These are phyloP conservation scores for Arenicola marina DNA, from an alignment of 2,888 invertebrate species.

Conservation along the genomic window DNA sequence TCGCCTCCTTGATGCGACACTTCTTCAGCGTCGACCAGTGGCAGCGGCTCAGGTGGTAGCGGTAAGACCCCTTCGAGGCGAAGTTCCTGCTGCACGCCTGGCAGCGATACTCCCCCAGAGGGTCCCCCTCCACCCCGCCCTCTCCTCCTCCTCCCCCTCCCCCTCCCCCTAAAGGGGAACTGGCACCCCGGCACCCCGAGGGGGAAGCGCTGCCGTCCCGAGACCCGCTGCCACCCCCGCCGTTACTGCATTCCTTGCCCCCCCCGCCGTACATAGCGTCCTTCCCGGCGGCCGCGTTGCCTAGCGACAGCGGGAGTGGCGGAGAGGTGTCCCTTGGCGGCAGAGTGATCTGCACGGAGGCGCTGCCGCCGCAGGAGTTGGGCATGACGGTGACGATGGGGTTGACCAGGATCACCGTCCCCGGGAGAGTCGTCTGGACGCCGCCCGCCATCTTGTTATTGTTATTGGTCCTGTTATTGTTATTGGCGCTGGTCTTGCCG, in stretches of 20 bases:
- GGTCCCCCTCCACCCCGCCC: slow-evolving; percentile 4
- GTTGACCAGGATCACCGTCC: slow-evolving; percentile 34
- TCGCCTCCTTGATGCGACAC: slow-evolving; percentile 54
- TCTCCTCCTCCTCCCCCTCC: background rate
- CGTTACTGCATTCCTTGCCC: too few relatives aligned
- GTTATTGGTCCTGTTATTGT: too few relatives aligned
- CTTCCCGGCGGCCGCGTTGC: slow-evolving; percentile 4
- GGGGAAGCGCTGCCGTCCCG: background rate
- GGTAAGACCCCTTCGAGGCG: slow-evolving; percentile 93
- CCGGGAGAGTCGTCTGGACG: slow-evolving; percentile 13
- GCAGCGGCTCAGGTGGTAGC: slow-evolving; percentile 79
- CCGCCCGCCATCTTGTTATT: too few relatives aligned
- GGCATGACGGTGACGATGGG: slow-evolving; percentile 35
- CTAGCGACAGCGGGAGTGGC: background rate
- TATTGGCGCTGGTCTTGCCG: too few relatives aligned
- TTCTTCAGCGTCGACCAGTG: slow-evolving; percentile 45
- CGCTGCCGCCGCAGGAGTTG: slow-evolving; percentile 7
- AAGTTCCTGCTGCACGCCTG: slow-evolving; percentile 69
- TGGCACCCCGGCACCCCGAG: slow-evolving; percentile 8
- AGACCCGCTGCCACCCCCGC: too few relatives aligned
- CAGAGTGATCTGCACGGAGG: slow-evolving; percentile 13
- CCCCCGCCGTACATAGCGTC: too few relatives aligned
- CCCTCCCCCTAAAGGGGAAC: too few relatives aligned
- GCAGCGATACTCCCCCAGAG: slow-evolving; percentile 35
- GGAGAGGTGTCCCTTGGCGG: slow-evolving; percentile 5